Evolutionary conservation across 2,113 vertebrate genomes (phyloP), one percentile per base, ranked within the genome.

Genomic region (Albula glossodonta): DNA sequence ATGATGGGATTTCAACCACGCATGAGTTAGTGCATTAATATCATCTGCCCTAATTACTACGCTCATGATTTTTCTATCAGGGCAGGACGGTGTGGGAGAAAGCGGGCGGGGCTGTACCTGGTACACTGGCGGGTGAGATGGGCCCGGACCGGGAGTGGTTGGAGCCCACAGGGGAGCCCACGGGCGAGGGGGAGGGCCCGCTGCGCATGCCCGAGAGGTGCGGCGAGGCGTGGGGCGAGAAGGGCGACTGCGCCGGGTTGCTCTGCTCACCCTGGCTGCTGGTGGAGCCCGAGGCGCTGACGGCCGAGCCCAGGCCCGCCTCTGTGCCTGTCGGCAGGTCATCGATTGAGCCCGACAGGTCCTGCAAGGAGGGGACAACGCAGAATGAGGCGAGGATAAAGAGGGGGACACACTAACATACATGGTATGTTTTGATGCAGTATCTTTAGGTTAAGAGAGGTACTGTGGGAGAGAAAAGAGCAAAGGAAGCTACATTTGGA

Each of bases 251-350:
- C 31, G 97, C 96, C 31, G 97, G 97, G 92, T 97, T 98, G 92
- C 96, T 94, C 91, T 97, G 97, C 89, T 98, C 98, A 52, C 96
- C 98, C 84, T 99, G 98, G 94, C 97, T 98, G 91, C 97, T 96
- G 0, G 95, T 97, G 88, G 97, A 97, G 89, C 97, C 97, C 0
- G 96, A 96, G 0, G 96, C 97, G 0, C 96, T 96, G 86, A 96
- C 96, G 0, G 96, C 97, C 25, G 97, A 97, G 92, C 97, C 97
- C 92, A 97, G 90, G 0, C 96, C 95, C 4, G 96, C 96, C 93
- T 99, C 98, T 0, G 97, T 98, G 92, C 98, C 98, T 0, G 97
- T 99, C 88, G 98, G 98, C 91, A 99, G 96, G 94, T 99, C 98
- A 0, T 99, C 98, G 86, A 99, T 99, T 81, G 98, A 97, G 93